Evolutionary conservation across 2,113 vertebrate genomes (phyloP).

Genomic region (Acanthochromis polyacanthus): DNA sequence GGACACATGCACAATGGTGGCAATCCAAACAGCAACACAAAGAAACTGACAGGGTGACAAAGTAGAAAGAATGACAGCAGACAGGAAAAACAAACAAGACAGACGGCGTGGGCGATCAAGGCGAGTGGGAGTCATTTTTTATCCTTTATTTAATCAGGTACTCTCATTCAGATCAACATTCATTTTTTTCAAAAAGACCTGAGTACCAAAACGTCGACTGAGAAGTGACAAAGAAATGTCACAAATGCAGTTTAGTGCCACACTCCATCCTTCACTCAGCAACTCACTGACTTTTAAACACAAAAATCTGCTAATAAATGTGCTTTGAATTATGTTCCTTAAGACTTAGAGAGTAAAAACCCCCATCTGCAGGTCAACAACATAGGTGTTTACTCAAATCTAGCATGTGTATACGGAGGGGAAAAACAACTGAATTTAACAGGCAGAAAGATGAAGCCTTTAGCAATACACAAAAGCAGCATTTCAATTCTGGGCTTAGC

Average conservation of each 20-base stretch:
- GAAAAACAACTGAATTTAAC: not conserved
- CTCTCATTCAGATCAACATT: conserved; percentile 35
- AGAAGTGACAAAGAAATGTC: conserved; percentile 21
- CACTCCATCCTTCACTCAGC: conserved; percentile 14
- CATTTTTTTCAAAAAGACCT: conserved; percentile 35
- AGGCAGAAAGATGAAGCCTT: not conserved
- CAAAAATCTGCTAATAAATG: not conserved
- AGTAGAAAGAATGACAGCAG: conserved; percentile 65
- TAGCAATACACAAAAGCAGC: not conserved
- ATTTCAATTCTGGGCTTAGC: no score
- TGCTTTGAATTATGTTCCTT: not conserved
- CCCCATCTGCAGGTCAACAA: not conserved
- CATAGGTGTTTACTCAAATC: not conserved
- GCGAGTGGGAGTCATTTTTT: conserved; percentile 59
- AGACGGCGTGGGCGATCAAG: conserved; percentile 54
- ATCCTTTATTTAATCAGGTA: conserved; percentile 62
- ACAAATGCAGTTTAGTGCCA: not conserved
- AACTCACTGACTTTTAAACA: not conserved
- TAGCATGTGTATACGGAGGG: not conserved
- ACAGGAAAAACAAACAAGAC: conserved; percentile 58
- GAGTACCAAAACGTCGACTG: conserved; percentile 17
- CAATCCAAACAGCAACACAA: conserved; percentile 44
- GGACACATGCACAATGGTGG: conserved; percentile 38
- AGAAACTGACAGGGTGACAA: conserved; percentile 61
- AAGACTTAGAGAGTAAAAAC: not conserved